Evolutionary conservation across 2,888 invertebrate genomes (phyloP), one percentile per base, ranked within the genome.

Genomic region (Cyrtodaria siliqua): DNA sequence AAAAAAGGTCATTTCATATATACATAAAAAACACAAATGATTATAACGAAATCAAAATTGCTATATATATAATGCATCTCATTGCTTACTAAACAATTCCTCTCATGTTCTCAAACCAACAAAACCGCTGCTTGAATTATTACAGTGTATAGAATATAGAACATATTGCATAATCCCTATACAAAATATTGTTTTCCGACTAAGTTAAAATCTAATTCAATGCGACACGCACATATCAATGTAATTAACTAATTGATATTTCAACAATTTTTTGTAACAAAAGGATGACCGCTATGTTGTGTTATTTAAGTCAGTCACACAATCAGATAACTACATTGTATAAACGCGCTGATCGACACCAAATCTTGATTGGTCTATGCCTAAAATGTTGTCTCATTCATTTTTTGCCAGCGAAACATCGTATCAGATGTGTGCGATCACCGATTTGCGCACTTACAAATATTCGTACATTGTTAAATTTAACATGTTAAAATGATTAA

Each of bases 181-280:
- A 33, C 12, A 33, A 33, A 12, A 33, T 33, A 33, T 33, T 33
- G 33, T 33, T 4, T 33, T 12, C 6, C 12, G 33, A 8, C 33
- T 33, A 33, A 33, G 4, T 33, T 33, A 12, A 33, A 33, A 33
- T 33, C 33, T 33, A 33, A 33, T 33, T 33, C 44, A 44, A 9
- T 44, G n/a, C n/a, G 20, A 44, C 26, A 53, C n/a, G n/a, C 53
- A 27, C 2, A 26, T 26, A 24, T 53, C 20, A 61, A 40, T 50
- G 47, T 20, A 44, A 61, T 42, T 66, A 56, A 64, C 66, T 75
- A 69, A 75, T 75, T 75, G 49, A 69, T 70, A 64, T 70, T 61
- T 75, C 75, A 75, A 75, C 75, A 75, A 64, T 55, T 69, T 42
- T 24, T 42, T 18, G 24, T 24, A 16, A 75, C 75, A 75, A 75